A percentile compares a stretch with the other conserved stretches of the same genome.
Conservation (phyloP, 1,140 invertebrate species). For the Polypedilum vanderplanki region DNA sequence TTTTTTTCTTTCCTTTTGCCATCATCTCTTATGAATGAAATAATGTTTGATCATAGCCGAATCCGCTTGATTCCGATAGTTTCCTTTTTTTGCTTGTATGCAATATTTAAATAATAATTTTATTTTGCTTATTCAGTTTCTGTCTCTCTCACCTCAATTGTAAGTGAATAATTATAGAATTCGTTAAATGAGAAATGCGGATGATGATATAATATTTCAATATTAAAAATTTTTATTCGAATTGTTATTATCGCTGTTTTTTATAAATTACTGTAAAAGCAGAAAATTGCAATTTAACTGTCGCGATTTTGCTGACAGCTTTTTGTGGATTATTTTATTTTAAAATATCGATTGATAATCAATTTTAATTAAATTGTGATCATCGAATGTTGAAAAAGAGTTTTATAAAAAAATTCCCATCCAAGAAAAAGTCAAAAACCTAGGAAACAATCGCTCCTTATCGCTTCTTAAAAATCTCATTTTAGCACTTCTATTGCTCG, state of each 20-base stretch:
- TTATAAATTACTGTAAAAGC: not conserved
- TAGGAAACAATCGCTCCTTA: not conserved
- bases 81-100: not conserved
- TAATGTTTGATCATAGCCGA: constrained; percentile 28
- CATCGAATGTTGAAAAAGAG: not conserved
- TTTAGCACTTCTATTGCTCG: not conserved
- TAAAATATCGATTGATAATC: not conserved
- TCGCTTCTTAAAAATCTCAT: constrained; percentile 21
- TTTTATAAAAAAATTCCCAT: not conserved
- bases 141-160: no score
- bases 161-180: no score
- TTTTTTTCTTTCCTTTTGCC: constrained; percentile 1
- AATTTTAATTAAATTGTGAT: not conserved
- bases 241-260: not conserved
- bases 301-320: not conserved
- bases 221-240: not conserved
- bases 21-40: constrained; percentile 18
- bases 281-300: not conserved
- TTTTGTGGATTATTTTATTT: not conserved
- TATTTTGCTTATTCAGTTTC: not conserved
- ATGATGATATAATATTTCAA: constrained; percentile 20
- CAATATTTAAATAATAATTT: not conserved
- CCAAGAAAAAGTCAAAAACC: not conserved
- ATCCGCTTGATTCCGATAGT: constrained; percentile 15
- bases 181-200: not conserved